A percentile compares a stretch with the other conserved stretches of the same genome.
Conservation (phyloP, 1,140 invertebrate species). For the Cylas formicarius region DNA sequence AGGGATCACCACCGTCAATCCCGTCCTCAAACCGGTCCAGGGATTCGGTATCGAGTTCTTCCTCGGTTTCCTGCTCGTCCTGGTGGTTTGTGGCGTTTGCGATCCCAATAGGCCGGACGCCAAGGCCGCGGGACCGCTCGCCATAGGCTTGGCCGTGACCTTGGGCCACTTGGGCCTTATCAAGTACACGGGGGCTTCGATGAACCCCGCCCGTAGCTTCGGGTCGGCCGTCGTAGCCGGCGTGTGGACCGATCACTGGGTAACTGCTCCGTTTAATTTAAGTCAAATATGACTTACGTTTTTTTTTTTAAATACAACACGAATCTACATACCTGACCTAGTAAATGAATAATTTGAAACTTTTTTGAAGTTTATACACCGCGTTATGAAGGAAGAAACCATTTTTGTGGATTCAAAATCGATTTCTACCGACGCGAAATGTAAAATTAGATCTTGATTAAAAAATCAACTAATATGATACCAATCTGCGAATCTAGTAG, state of each 20-base stretch:
- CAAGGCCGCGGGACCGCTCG: conserved; percentile 74
- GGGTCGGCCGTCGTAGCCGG: conserved; percentile 75
- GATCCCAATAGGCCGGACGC: conserved; percentile 63
- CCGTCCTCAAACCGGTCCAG: conserved; percentile 47
- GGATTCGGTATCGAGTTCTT: conserved; percentile 85
- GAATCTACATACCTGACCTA: no score
- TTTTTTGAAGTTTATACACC: no score
- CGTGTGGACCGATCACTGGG: conserved; percentile 74
- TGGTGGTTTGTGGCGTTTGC: conserved; percentile 82
- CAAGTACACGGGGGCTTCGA: conserved; percentile 75
- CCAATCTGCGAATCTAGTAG: no score
- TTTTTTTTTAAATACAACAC: no score
- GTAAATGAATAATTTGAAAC: no score
- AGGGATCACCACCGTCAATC: conserved; percentile 27
- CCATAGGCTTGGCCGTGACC: conserved; percentile 83
- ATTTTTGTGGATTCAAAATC: no score
- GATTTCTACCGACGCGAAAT: no score
- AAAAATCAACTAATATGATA: no score
- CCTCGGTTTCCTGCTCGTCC: conserved; percentile 79
- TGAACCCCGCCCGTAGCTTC: conserved; percentile 84
- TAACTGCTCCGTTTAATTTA: no score
- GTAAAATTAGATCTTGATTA: no score
- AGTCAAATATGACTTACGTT: no score
- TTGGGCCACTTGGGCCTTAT: conserved; percentile 82
- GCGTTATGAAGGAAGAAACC: no score